Conservation (phyloP, 2,797 vertebrate species). For the Oophaga sylvatica region DNA sequence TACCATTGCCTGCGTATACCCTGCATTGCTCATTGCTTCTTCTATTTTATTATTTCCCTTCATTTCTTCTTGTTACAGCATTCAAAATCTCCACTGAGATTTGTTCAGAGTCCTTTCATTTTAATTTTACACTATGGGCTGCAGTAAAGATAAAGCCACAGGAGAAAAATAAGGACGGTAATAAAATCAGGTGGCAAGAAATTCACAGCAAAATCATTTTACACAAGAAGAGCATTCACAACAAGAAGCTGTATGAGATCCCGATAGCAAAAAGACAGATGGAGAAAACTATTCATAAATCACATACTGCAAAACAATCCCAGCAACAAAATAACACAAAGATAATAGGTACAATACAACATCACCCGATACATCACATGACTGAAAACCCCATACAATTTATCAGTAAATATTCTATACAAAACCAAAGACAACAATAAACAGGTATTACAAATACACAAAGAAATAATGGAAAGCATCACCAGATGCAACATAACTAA, state of each 20-base stretch:
- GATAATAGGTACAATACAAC: neutral
- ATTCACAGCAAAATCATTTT: constrained; percentile 28
- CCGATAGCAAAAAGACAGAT: neutral
- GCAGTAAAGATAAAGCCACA: constrained; percentile 30
- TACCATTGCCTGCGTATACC: neutral
- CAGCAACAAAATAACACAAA: neutral
- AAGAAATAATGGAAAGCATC: neutral
- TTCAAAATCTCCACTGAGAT: neutral
- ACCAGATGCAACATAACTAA: neutral
- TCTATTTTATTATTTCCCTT: constrained; percentile 22
- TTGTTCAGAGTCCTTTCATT: constrained; percentile 21
- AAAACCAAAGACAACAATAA: neutral
- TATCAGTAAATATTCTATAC: neutral
- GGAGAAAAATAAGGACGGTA: constrained; percentile 37
- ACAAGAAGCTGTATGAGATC: neutral
- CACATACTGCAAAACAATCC: neutral
- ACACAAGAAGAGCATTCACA: constrained; percentile 7
- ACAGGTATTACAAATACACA: neutral
- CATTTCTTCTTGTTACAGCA: constrained; percentile 24
- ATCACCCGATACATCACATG: neutral
- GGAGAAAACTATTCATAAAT: constrained; percentile 6
- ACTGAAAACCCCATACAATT: neutral
- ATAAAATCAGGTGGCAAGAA: constrained; percentile 20
- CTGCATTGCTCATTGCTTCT: neutral
- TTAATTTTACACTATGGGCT: constrained; percentile 24